phyloP scores from a whole-genome alignment of 2,888 invertebrate species.

The Tridacna gigas region DNA sequence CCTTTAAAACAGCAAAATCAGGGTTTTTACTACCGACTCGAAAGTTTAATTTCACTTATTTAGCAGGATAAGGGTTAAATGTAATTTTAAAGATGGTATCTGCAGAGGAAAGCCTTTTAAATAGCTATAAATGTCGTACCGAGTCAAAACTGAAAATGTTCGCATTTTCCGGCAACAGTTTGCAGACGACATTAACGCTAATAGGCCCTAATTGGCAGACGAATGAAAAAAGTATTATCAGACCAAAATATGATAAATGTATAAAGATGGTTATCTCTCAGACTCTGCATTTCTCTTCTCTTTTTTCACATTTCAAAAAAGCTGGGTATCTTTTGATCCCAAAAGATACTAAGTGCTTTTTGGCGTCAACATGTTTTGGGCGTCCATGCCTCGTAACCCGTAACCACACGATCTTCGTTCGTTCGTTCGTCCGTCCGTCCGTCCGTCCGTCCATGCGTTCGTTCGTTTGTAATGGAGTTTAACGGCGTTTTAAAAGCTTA shows the following conservation, averaged over 20 bases:
- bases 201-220: constrained; percentile 22
- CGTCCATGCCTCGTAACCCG: no score
- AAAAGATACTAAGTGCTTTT: no score
- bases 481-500: no score
- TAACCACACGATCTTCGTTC: no score
- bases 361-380: no score
- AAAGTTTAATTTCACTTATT: no score
- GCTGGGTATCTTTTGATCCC: no score
- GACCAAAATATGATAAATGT: constrained; percentile 18
- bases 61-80: constrained; percentile 1
- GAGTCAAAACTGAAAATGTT: background rate
- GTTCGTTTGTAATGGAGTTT: no score
- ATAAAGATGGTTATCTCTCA: constrained; percentile 10
- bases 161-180: background rate
- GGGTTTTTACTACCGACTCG: no score
- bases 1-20: no score
- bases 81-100: background rate
- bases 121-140: constrained; percentile 15
- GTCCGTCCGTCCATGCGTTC: background rate
- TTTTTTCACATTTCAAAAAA: background rate
- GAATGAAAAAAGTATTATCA: constrained; percentile 4
- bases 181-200: constrained; percentile 29
- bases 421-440: no score
- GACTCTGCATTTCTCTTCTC: background rate
- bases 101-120: background rate